These are phyloP conservation scores for Echiichthys vipera DNA, from an alignment of 2,797 vertebrate genomes.

Conservation along the genomic window DNA sequence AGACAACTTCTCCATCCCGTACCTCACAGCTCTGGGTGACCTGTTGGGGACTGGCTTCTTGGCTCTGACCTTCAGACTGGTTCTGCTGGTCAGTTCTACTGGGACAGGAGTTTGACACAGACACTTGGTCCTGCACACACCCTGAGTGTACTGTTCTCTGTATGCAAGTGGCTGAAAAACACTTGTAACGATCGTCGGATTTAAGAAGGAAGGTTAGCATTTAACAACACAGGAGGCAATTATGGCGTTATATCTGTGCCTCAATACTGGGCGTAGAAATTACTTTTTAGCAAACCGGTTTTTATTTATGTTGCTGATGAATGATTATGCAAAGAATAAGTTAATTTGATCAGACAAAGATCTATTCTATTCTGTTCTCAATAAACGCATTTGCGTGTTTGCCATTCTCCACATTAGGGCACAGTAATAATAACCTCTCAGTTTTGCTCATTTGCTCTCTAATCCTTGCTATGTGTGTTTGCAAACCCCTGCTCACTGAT, in stretches of 20 bases:
- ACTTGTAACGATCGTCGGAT: background rate
- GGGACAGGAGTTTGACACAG: conserved; percentile 51
- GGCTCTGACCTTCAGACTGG: conserved; percentile 84
- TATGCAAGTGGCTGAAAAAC: conserved; percentile 26
- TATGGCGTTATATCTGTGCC: background rate
- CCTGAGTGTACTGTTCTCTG: background rate
- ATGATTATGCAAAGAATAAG: background rate
- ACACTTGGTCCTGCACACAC: background rate
- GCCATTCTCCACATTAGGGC: background rate
- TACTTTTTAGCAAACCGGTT: background rate
- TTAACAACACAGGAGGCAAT: background rate
- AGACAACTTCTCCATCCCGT: conserved; percentile 92
- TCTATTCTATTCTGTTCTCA: background rate
- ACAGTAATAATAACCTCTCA: background rate
- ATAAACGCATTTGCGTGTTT: background rate
- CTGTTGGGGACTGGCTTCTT: conserved; percentile 90
- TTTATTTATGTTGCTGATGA: background rate
- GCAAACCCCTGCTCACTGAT: background rate
- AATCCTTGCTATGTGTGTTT: background rate
- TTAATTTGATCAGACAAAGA: background rate
- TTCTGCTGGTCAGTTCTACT: conserved; percentile 55
- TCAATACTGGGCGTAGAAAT: background rate
- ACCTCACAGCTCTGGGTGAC: conserved; percentile 92
- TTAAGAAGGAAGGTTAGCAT: background rate
- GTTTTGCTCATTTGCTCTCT: background rate